Conservation (phyloP, 1,140 invertebrate genomes). For the Varroa destructor region DNA sequence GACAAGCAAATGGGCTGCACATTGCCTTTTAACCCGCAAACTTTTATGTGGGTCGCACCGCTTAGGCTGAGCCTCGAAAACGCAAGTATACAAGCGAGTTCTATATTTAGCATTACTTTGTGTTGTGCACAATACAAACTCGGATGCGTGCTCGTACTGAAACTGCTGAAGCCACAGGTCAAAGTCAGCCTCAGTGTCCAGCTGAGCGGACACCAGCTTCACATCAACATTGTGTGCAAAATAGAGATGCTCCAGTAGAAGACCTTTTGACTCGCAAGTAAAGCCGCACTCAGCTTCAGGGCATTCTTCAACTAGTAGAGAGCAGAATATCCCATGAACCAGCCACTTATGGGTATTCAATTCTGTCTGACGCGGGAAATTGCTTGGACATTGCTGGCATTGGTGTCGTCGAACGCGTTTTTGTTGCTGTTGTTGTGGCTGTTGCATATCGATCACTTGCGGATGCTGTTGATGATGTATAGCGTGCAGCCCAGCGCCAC, state of each 20-base stretch:
- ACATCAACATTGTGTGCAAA: constrained; percentile 25
- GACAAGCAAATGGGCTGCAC: constrained; percentile 12
- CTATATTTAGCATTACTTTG: constrained; percentile 18
- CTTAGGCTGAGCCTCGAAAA: constrained; percentile 21
- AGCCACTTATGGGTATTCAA: constrained; percentile 22
- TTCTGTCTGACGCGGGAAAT: constrained; percentile 6
- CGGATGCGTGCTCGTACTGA: constrained; percentile 17
- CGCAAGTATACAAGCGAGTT: constrained; percentile 16
- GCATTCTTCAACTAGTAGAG: constrained; percentile 1
- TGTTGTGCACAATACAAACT: constrained; percentile 16
- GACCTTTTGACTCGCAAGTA: constrained; percentile 11
- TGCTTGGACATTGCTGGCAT: constrained; percentile 20
- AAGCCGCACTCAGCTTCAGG: constrained; percentile 15
- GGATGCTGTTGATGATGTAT: too few species aligned
- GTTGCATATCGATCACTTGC: too few species aligned
- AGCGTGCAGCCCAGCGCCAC: too few species aligned
- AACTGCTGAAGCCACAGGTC: constrained; percentile 25
- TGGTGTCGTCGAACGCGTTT: constrained; percentile 7
- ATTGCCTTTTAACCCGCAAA: constrained; percentile 8
- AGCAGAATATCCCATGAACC: constrained; percentile 18
- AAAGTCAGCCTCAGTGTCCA: constrained; percentile 7
- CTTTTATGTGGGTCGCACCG: constrained; percentile 24
- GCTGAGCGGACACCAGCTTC: constrained; percentile 16
- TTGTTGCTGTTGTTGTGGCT: background rate
- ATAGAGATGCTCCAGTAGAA: constrained; percentile 18